A percentile compares a stretch with the other conserved stretches of the same genome.
Evolutionary conservation across 2,888 invertebrate species (phyloP).

Genomic region (Lomographa bimaculata): DNA sequence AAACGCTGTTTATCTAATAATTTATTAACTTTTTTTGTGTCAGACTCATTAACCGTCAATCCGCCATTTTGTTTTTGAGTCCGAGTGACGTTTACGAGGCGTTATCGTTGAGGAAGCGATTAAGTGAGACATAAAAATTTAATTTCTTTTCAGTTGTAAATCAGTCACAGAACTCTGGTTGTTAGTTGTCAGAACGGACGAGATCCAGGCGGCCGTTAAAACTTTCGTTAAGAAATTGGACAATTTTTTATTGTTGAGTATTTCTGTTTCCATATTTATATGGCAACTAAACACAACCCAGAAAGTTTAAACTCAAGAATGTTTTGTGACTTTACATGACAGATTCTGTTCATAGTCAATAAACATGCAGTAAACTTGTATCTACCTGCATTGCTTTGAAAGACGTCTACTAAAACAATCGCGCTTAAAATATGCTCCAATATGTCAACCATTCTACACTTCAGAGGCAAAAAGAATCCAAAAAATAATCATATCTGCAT

Average conservation of each 20-base stretch:
- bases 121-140: constrained; percentile 40
- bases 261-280: background rate
- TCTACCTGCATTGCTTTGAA: no score
- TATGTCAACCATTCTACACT: no score
- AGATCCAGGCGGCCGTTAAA: constrained; percentile 25
- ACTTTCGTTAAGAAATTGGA: constrained; percentile 10
- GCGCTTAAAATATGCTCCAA: no score
- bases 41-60: constrained; percentile 31
- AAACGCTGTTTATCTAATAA: constrained; percentile 30
- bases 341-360: no score
- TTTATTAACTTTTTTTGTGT: constrained; percentile 32
- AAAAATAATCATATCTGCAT: no score
- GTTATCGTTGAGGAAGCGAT: constrained; percentile 39
- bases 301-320: no score
- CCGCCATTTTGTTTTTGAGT: constrained; percentile 36
- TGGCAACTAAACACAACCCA: no score
- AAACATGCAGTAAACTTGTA: no score
- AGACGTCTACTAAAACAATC: no score
- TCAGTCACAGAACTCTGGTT: constrained; percentile 32
- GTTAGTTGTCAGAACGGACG: constrained; percentile 34
- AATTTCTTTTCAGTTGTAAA: constrained; percentile 39
- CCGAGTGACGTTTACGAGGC: constrained; percentile 36
- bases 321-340: no score
- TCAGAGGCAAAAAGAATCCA: no score
- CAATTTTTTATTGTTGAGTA: constrained; percentile 3